These are phyloP conservation scores for Neoarius graeffei DNA, from an alignment of 2,113 vertebrate species.

Conservation along the genomic window DNA sequence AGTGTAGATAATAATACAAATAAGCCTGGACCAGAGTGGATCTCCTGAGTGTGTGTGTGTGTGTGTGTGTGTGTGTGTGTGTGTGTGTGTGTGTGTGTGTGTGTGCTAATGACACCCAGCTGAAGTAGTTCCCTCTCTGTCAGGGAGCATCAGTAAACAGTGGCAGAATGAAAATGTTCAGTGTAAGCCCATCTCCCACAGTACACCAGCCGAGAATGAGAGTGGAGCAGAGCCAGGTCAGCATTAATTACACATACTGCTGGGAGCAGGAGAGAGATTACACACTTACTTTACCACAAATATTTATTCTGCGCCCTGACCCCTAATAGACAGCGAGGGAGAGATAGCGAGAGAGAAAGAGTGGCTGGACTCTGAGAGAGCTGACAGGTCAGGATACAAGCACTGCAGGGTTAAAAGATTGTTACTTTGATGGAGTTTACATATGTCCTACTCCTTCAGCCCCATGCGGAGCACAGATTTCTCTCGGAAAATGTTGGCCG, in stretches of 20 bases:
- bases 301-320: conserved; percentile 67
- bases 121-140: conserved; percentile 28
- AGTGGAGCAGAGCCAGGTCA: conserved; percentile 44
- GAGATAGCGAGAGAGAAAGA: conserved; percentile 51
- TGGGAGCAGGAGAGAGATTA: conserved; percentile 48
- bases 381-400: conserved; percentile 33
- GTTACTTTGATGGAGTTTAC: conserved; percentile 43
- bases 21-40: conserved; percentile 32
- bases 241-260: conserved; percentile 66
- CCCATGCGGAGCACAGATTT: conserved; percentile 37
- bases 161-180: conserved; percentile 33
- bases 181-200: conserved; percentile 51
- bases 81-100: conserved; percentile 22
- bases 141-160: conserved; percentile 46
- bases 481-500: background rate
- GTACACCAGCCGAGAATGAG: conserved; percentile 39
- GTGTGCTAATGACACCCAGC: conserved; percentile 35
- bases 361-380: conserved; percentile 24
- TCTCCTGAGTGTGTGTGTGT: conserved; percentile 17
- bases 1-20: conserved; percentile 35
- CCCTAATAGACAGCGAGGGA: conserved; percentile 62
- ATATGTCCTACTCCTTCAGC: conserved; percentile 57
- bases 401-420: conserved; percentile 29
- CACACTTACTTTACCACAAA: conserved; percentile 64
- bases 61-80: background rate